Conservation (phyloP, 2,888 invertebrate species). For the Carabus problematicus region DNA sequence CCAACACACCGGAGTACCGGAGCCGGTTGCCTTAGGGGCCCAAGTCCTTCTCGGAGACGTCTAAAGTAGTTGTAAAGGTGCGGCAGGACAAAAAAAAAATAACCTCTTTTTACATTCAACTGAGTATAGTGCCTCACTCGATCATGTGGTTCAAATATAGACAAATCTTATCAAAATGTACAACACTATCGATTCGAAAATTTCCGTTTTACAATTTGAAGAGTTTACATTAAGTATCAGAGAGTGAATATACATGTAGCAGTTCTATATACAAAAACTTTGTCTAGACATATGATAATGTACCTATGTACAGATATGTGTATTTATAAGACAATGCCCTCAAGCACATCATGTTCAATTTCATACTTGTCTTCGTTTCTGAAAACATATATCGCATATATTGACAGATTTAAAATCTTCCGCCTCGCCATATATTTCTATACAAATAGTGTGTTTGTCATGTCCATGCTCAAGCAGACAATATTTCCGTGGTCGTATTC, state of each 20-base stretch:
- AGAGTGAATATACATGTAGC: too few relatives aligned
- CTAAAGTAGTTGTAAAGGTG: constrained; percentile 11
- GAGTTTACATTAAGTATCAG: too few relatives aligned
- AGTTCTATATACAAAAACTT: too few relatives aligned
- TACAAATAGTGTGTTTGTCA: constrained; percentile 27
- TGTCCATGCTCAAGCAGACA: background rate
- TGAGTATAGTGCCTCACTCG: too few relatives aligned
- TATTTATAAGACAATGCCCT: background rate
- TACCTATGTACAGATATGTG: too few relatives aligned
- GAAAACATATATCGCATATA: constrained; percentile 8
- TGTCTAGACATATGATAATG: too few relatives aligned
- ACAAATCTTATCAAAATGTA: too few relatives aligned
- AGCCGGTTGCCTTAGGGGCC: background rate
- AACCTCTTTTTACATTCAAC: too few relatives aligned
- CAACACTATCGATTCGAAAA: too few relatives aligned
- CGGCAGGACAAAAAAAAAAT: background rate
- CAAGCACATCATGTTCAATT: background rate
- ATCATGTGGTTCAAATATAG: too few relatives aligned
- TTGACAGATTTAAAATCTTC: constrained; percentile 30
- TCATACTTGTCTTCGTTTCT: constrained; percentile 15
- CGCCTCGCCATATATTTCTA: constrained; percentile 21
- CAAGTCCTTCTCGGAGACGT: constrained; percentile 1
- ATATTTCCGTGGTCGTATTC: too few relatives aligned
- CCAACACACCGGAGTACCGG: background rate
- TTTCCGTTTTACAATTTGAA: too few relatives aligned